Evolutionary conservation across 2,888 invertebrate genomes (phyloP).

Genomic region (Acrobasis repandana): DNA sequence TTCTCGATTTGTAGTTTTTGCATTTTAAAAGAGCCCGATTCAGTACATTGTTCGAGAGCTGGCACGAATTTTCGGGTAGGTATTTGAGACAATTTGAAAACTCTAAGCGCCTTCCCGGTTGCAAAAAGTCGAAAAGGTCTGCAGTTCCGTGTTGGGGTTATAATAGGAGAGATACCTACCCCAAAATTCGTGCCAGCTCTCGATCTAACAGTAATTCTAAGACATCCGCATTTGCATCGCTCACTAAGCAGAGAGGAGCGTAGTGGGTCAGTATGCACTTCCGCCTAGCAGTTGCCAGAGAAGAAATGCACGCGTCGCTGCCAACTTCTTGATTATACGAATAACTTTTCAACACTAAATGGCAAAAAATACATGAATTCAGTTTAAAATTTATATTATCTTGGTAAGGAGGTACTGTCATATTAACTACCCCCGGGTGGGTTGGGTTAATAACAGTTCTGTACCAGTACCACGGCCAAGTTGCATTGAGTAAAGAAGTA

Average conservation of each 20-base stretch:
- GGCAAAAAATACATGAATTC: neutral
- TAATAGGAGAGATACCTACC: too few species aligned
- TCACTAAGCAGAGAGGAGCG: conserved; percentile 39
- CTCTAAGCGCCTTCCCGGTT: too few species aligned
- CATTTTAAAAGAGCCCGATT: conserved; percentile 24
- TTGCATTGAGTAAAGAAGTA: conserved; percentile 24
- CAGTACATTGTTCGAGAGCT: too few species aligned
- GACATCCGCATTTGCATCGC: conserved; percentile 40
- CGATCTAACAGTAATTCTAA: conserved; percentile 20
- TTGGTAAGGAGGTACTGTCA: too few species aligned
- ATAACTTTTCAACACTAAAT: conserved; percentile 3
- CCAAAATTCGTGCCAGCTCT: too few species aligned
- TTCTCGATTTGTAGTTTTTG: conserved; percentile 22
- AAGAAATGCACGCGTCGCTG: conserved; percentile 50
- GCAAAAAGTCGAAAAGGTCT: too few species aligned
- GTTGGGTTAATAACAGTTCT: too few species aligned
- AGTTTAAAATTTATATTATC: too few species aligned
- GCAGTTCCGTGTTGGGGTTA: too few species aligned
- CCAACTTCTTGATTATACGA: conserved; percentile 45
- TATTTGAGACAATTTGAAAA: too few species aligned
- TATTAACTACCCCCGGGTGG: too few species aligned
- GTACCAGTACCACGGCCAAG: neutral
- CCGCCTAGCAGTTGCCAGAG: conserved; percentile 51
- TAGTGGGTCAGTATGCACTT: conserved; percentile 65
- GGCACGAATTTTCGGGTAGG: too few species aligned